Evolutionary conservation across 1,140 invertebrate genomes (phyloP), one percentile per base, ranked within the genome.

Genomic region (Drosophila jambulina): DNA sequence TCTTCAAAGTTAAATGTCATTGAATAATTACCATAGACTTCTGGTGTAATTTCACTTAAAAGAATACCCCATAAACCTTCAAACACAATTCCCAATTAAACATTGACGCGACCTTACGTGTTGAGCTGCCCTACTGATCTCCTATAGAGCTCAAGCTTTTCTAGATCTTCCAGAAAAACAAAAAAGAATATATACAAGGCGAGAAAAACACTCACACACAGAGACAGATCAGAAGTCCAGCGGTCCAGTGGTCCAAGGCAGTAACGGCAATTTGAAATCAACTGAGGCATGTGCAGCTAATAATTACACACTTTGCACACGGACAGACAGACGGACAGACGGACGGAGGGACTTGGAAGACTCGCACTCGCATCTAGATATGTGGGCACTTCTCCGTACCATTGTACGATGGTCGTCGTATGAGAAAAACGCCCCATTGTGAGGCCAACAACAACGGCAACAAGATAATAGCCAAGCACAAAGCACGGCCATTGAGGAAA

Each of bases 361-460:
- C 63, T 70, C n/a, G 61, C 78, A 58, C 63, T 70, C 27, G 61
- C 75, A 88, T 80, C 69, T 78, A 78, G 68, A 69, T 70, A 88
- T 88, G 84, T 88, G 83, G 83, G 83, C 62, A 63, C 59, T 72
- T 71, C 67, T 71, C 67, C 67, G 59, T 67, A 63, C 49, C 43
- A 60, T 42, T 45, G 62, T 59, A 82, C 25, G 56, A 64, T 68
- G 36, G 38, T 48, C 72, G 48, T 63, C 63, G 78, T 69, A 87
- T 80, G 85, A 83, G 84, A 88, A 87, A 70, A 87, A 87, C 85
- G 84, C 84, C 83, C 84, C 84, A 88, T 90, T 88, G 85, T 90
- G 80, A 38, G 62, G 49, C 75, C 53, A 60, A 13, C 57, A 59
- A 23, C 45, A 49, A 59, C 59, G 63, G 13, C 53, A 53, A 51